phyloP scores from a whole-genome alignment of 1,140 invertebrate genomes.

The Agrypnia vestita region DNA sequence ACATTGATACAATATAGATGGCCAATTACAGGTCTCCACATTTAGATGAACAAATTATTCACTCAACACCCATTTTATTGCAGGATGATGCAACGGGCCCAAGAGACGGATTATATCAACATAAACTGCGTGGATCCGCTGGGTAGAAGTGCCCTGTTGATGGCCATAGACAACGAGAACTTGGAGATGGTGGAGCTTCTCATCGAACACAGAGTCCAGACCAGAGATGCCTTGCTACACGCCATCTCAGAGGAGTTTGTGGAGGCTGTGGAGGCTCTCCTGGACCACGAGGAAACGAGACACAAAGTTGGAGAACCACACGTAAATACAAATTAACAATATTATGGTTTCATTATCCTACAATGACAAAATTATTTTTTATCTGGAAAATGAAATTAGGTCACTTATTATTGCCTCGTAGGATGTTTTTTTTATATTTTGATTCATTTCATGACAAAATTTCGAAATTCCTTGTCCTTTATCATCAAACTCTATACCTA shows the following conservation, averaged over 20 bases:
- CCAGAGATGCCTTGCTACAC: conserved; percentile 94
- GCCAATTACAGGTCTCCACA: too few relatives aligned
- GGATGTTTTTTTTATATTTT: too few relatives aligned
- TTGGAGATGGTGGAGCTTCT: conserved; percentile 98
- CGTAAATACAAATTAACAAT: conserved; percentile 74
- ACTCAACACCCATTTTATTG: conserved; percentile 52
- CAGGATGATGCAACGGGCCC: conserved; percentile 85
- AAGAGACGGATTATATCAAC: conserved; percentile 89
- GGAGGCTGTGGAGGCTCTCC: conserved; percentile 95
- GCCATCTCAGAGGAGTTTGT: conserved; percentile 99
- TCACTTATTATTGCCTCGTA: too few relatives aligned
- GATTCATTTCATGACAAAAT: too few relatives aligned
- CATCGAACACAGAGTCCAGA: conserved; percentile 89
- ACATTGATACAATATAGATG: too few relatives aligned
- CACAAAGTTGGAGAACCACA: conserved; percentile 86
- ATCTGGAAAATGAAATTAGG: too few relatives aligned
- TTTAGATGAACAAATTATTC: neutral
- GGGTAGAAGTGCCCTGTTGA: conserved; percentile 91
- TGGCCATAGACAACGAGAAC: conserved; percentile 99
- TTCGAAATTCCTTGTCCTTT: too few relatives aligned
- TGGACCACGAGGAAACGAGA: conserved; percentile 92
- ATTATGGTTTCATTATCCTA: neutral
- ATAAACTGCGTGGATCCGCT: conserved; percentile 98
- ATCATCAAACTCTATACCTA: too few relatives aligned
- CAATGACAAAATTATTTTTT: too few relatives aligned